Evolutionary conservation across 2,888 invertebrate species (phyloP), one percentile per base, ranked within the genome.

Genomic region (Sphinx pinastri): DNA sequence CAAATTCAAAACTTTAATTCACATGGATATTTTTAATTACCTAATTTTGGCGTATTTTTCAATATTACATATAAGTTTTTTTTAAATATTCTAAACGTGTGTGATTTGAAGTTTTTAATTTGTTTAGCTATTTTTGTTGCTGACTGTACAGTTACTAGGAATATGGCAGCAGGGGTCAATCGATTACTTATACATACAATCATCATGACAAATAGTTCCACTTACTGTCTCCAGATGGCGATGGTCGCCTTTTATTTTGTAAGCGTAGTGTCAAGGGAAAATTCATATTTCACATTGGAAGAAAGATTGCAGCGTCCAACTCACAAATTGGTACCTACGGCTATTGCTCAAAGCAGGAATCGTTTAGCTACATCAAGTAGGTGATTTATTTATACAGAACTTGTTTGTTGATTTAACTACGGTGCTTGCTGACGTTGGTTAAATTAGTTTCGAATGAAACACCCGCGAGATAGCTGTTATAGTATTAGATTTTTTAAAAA

Each of bases 151-250:
- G 82, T 85, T 75, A 79, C 55, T 52, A 68, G 73, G 75, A 74
- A 81, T 81, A 81, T 75, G 75, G 71, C 51, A 73, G 74, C 77
- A 71, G 74, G 78, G 82, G 83, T 80, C 83, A 82, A 84, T 82
- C 84, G 82, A 82, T 86, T 84, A 84, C 83, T 76, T 75, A 76
- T 73, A 78, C 79, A 76, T 73, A 78, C 79, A 79, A 63, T 79
- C 78, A 75, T 77, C 73, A 77, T 85, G 84, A 88, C 83, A 87
- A 86, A 87, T 87, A 84, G 82, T 87, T 82, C 81, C 81, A 84
- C 84, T 86, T 84, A 79, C 79, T 75, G 74, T 78, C 79, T 76
- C 77, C 79, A 79, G 81, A 82, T 80, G 80, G 79, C 77, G 74
- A 78, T 70, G 75, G 79, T 74, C 77, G 78, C 79, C 77, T 79